phyloP scores from a whole-genome alignment of 2,113 vertebrate genomes.

The Scolopax mira region DNA sequence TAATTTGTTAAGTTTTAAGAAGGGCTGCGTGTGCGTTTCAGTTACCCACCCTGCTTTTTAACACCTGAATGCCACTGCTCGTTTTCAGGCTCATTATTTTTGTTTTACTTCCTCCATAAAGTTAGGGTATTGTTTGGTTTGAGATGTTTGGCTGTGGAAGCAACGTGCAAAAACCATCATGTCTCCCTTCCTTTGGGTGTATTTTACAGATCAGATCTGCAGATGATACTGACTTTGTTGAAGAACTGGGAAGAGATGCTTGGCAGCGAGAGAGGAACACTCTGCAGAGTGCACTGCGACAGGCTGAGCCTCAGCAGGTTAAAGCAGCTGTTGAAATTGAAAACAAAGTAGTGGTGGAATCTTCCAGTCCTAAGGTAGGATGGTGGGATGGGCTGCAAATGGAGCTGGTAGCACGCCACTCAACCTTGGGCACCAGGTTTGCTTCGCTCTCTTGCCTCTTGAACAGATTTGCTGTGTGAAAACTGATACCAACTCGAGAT shows the following conservation, averaged over 20 bases:
- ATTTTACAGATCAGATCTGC: background rate
- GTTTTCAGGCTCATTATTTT: background rate
- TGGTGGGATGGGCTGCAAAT: background rate
- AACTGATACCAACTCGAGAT: background rate
- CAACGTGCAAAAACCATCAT: background rate
- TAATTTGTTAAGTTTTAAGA: background rate
- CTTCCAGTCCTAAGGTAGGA: slow-evolving; percentile 77
- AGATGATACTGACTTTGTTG: background rate
- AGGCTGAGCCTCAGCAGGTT: slow-evolving; percentile 69
- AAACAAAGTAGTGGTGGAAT: slow-evolving; percentile 69
- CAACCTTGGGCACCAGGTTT: background rate
- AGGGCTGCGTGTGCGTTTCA: background rate
- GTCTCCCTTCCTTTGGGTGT: background rate
- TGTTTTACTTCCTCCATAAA: background rate
- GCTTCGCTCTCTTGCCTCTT: background rate
- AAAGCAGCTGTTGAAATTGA: slow-evolving; percentile 66
- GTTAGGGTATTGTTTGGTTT: background rate
- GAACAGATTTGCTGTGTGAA: background rate
- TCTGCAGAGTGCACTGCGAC: slow-evolving; percentile 45
- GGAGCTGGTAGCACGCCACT: background rate
- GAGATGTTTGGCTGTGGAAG: background rate
- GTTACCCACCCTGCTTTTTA: background rate
- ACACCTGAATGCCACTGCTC: background rate
- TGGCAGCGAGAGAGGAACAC: slow-evolving; percentile 66
- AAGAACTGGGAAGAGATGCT: slow-evolving; percentile 56